Base-by-base conservation (phyloP, 2,797 vertebrate genomes). In the Amblyopsis hoosieri region DNA sequence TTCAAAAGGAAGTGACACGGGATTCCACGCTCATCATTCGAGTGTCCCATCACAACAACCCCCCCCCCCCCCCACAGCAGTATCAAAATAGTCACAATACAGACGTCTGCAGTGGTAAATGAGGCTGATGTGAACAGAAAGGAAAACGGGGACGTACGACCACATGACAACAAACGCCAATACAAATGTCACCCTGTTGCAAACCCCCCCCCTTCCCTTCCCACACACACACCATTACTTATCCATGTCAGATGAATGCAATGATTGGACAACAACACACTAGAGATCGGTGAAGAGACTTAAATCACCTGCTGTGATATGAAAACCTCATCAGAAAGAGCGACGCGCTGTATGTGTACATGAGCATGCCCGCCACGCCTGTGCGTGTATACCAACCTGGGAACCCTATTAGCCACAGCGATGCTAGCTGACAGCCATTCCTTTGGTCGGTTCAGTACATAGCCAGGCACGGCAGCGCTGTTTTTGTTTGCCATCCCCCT, bases 301-400 rank as follows among this genome's bases (percentile, higher is more conserved):
- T 81, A 87, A 91, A 92, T 90, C 87, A 89, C 74, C 80, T 80
- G 66, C 82, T 86, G 78, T 74, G 86, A 89, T 87, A 88, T 81
- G 79, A 84, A 78, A 80, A 85, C 82, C 71, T 81, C 79, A 86
- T 90, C 87, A 89, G 80, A 65, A 29, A 62, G 68, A 70, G 71
- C 86, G 88, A 82, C 80, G 81, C 9, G 62, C 58, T 57, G 53
- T 45, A 37, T 62, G 33, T 45, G 50, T 45, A 33, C n/a, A 37
- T 46, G 51, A 46, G 51, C 62, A 42, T 45, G 29, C 72, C 51
- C 63, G 66, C 37, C 67, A 62, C 60, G 59, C 12, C 42, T 14
- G 57, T 48, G 65, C 7, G 64, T 60, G 68, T 60, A 33, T 10
- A 4, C 15, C 6, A n/a, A 19, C 42, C 6, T 42, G 37, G 15